Conservation (phyloP, 2,113 vertebrate species). For the Oenanthe oenanthe region DNA sequence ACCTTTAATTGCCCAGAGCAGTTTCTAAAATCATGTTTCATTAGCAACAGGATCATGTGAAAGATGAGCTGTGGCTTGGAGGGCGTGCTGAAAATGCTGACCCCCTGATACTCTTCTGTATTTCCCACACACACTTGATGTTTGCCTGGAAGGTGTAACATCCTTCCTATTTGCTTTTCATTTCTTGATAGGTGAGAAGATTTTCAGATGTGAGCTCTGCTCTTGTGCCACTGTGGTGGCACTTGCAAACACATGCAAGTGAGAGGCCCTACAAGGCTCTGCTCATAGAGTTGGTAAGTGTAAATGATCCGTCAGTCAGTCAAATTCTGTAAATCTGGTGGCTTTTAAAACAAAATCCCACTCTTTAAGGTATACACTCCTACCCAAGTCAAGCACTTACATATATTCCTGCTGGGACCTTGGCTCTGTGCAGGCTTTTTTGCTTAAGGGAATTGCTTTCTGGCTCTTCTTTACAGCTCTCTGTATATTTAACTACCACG, state of each 20-base stretch:
- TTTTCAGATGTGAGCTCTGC: constrained; percentile 72
- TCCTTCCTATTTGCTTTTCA: not conserved
- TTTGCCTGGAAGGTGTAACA: not conserved
- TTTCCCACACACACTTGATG: not conserved
- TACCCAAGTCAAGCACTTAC: not conserved
- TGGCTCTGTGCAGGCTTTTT: not conserved
- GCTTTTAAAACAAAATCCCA: not conserved
- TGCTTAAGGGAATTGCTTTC: not conserved
- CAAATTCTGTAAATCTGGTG: not conserved
- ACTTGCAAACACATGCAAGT: not conserved
- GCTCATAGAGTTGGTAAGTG: constrained; percentile 72
- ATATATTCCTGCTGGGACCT: not conserved
- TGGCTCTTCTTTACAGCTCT: not conserved
- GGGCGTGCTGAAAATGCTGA: not conserved
- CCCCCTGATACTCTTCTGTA: not conserved
- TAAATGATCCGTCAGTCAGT: not conserved
- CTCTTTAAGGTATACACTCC: accelerated
- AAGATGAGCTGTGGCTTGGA: not conserved
- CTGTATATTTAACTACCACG: not conserved
- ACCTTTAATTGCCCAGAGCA: not conserved
- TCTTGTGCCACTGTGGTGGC: not conserved
- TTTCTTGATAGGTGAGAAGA: constrained; percentile 70
- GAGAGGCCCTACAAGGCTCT: constrained; percentile 72
- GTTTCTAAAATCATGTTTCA: not conserved
- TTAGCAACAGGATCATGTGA: not conserved